Percentiles rank a stretch among this genome's conserved stretches.
Evolutionary conservation across 2,797 vertebrate genomes (phyloP).

Genomic region (Pagetopsis macropterus): DNA sequence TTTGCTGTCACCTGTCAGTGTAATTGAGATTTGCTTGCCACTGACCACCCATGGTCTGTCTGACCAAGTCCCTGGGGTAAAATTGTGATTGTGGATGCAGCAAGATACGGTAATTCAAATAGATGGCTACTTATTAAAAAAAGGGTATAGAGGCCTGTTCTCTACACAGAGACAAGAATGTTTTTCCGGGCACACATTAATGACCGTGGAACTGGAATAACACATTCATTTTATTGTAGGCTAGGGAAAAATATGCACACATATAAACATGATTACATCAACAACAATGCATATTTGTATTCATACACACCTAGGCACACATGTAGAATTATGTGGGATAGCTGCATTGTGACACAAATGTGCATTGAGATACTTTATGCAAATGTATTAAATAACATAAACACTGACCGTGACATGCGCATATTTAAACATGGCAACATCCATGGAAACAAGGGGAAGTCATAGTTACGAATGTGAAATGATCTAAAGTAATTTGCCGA

Average conservation of each 20-base stretch:
- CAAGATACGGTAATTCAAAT: slow-evolving; percentile 67
- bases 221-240: slow-evolving; percentile 35
- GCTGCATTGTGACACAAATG: slow-evolving; percentile 34
- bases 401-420: slow-evolving; percentile 1
- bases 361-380: slow-evolving; percentile 19
- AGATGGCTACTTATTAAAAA: slow-evolving; percentile 63
- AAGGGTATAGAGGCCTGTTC: slow-evolving; percentile 42
- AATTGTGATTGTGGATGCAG: slow-evolving; percentile 48
- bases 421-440: slow-evolving; percentile 29
- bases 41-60: slow-evolving; percentile 69
- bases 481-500: slow-evolving; percentile 31
- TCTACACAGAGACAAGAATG: slow-evolving; percentile 36
- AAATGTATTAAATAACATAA: slow-evolving; percentile 26
- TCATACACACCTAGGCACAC: slow-evolving; percentile 14
- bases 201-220: slow-evolving; percentile 31
- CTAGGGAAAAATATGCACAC: slow-evolving; percentile 41
- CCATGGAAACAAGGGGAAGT: slow-evolving; percentile 30
- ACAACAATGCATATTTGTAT: slow-evolving; percentile 15
- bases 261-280: slow-evolving; percentile 39
- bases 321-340: slow-evolving; percentile 4
- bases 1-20: slow-evolving; percentile 76
- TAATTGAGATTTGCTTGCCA: slow-evolving; percentile 78
- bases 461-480: slow-evolving; percentile 35
- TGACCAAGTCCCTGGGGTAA: slow-evolving; percentile 53
- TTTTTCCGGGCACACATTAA: slow-evolving; percentile 46